Evolutionary conservation across 2,888 invertebrate genomes (phyloP).

Genomic region (Mythimna vitellina): DNA sequence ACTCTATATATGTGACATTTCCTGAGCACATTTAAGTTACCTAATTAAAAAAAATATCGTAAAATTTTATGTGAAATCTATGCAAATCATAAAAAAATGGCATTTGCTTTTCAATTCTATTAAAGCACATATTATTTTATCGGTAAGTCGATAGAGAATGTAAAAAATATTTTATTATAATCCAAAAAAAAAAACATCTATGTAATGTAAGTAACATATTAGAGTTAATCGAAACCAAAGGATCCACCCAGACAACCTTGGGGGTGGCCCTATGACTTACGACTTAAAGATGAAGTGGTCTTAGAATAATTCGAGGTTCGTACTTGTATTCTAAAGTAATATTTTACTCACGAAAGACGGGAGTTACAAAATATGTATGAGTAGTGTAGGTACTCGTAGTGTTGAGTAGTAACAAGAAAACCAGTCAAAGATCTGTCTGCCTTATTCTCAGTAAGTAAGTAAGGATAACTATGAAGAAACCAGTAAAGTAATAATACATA

Average conservation of each 20-base stretch:
- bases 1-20: not conserved
- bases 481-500: not conserved
- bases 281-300: slow-evolving; percentile 2
- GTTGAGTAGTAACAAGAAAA: slow-evolving; percentile 21
- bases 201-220: not conserved
- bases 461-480: not conserved
- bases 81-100: not conserved
- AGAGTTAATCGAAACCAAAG: not conserved
- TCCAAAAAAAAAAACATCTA: not conserved
- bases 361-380: slow-evolving; percentile 23
- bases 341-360: slow-evolving; percentile 11
- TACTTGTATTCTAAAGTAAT: slow-evolving; percentile 38
- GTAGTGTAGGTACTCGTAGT: not conserved
- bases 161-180: not conserved
- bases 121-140: not conserved
- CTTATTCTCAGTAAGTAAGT: not conserved
- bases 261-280: slow-evolving; percentile 33
- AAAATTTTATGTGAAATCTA: not conserved
- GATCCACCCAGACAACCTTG: slow-evolving; percentile 21
- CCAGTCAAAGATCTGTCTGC: slow-evolving; percentile 13
- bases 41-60: not conserved
- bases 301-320: slow-evolving; percentile 23
- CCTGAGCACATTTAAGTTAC: not conserved
- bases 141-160: not conserved
- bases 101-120: slow-evolving; percentile 4